Conservation (phyloP, 2,888 invertebrate species). For the Luperina nickerlii region DNA sequence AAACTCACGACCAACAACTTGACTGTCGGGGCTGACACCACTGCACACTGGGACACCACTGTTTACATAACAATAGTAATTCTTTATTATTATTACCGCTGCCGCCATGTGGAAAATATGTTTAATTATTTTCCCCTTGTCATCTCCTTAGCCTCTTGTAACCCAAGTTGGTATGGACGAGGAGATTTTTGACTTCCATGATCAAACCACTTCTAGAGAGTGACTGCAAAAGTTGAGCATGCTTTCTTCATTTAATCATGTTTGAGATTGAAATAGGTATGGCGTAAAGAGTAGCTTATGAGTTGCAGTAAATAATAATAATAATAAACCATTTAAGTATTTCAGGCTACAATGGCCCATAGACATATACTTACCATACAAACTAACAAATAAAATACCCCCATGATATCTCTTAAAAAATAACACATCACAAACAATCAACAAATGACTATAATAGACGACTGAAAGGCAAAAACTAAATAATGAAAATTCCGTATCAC, state of each 20-base stretch:
- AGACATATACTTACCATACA: no score
- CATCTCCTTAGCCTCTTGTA: conserved; percentile 97
- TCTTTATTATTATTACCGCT: background rate
- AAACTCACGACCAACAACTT: no score
- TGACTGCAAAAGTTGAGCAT: conserved; percentile 87
- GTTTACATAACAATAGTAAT: no score
- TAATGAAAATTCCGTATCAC: background rate
- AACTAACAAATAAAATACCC: no score
- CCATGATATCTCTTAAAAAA: no score
- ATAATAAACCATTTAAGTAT: no score
- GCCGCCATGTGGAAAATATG: conserved; percentile 91
- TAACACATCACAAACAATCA: no score
- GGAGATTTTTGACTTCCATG: conserved; percentile 97
- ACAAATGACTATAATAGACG: no score
- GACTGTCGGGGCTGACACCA: no score
- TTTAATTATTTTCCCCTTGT: conserved; percentile 96
- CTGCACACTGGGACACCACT: no score
- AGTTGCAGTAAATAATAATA: background rate
- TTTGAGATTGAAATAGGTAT: background rate
- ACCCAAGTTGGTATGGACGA: conserved; percentile 98
- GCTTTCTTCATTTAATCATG: background rate
- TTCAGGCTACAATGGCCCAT: no score
- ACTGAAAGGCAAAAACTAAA: background rate
- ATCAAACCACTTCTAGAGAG: conserved; percentile 95
- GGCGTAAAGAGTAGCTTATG: background rate